Evolutionary conservation across 2,113 vertebrate species (phyloP), one percentile per base, ranked within the genome.

Genomic region (Sapayoa aenigma): DNA sequence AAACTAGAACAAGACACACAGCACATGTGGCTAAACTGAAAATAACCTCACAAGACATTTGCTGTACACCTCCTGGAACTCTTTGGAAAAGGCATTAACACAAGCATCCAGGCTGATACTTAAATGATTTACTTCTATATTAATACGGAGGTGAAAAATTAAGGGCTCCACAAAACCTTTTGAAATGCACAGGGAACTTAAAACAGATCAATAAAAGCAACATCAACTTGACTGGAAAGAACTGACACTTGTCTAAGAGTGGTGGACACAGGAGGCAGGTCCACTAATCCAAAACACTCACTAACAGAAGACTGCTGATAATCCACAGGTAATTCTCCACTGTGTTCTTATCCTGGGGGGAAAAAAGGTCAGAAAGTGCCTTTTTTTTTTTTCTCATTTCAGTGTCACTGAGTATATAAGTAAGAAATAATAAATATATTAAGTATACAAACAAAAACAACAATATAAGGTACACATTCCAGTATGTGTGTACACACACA

Each of bases 271-370:
- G 1, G 30, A 47, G 27, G 6, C 9, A 72, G 39, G 14, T 8
- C 27, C 24, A 62, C 15, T 65, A 39, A 83, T 55, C 14, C 2
- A 5, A 46, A 22, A 28, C 10, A 44, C 31, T 75, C 25, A 44
- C 7, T 0, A 41, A 7, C 52, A 22, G 16, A 79, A 55, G 28
- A 33, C 0, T 37, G 59, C 19, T 80, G 44, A 47, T 6, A 69
- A 83, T 24, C 22, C n/a, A 72, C 4, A 14, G 1, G 7, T 39
- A 8, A 4, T 5, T 87, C 44, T 87, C 27, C 30, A 33, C 37
- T 25, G 20, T 9, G 11, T 9, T 28, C 27, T 47, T 47, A 47
- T 60, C 53, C 27, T 10, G 0, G 4, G 11, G 4, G 2, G 0
- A 2, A n/a, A 39, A 69, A 66, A 5, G 2, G 31, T 41, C 46